These are phyloP conservation scores for Hormiphora californensis DNA, from an alignment of 37 sponge, comb jelly and placozoan genomes.

Conservation along the genomic window DNA sequence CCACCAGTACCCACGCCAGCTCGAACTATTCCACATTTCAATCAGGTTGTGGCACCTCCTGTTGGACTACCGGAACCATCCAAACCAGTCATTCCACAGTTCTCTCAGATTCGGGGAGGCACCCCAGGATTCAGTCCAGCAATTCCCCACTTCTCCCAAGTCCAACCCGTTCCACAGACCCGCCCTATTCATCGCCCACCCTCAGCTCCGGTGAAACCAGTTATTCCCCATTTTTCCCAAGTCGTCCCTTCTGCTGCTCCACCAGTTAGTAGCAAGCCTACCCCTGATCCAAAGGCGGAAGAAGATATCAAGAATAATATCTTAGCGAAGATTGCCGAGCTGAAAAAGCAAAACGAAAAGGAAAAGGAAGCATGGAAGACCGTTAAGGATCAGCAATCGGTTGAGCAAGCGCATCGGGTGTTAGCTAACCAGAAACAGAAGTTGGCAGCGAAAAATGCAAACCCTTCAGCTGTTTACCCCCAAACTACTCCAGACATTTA, in stretches of 20 bases:
- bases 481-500: too few species aligned
- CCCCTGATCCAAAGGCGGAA: not conserved
- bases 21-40: too few species aligned
- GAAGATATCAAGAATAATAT: not conserved
- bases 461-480: too few species aligned
- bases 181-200: too few species aligned
- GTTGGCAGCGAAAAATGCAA: too few species aligned
- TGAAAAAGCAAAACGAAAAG: slow-evolving; percentile 30
- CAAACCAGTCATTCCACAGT: not conserved
- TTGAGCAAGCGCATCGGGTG: too few species aligned
- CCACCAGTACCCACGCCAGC: too few species aligned
- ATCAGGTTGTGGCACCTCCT: too few species aligned
- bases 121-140: not conserved
- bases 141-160: not conserved
- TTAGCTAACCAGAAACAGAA: too few species aligned
- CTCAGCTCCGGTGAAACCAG: too few species aligned
- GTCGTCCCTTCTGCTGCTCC: not conserved
- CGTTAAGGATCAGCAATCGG: not conserved
- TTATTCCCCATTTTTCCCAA: not conserved
- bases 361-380: slow-evolving; percentile 21
- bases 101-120: too few species aligned
- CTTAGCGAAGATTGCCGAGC: not conserved
- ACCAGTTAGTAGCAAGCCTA: not conserved
- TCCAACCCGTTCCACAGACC: not conserved
- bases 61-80: not conserved